Conservation (phyloP, 2,113 vertebrate genomes). For the Cairina moschata region DNA sequence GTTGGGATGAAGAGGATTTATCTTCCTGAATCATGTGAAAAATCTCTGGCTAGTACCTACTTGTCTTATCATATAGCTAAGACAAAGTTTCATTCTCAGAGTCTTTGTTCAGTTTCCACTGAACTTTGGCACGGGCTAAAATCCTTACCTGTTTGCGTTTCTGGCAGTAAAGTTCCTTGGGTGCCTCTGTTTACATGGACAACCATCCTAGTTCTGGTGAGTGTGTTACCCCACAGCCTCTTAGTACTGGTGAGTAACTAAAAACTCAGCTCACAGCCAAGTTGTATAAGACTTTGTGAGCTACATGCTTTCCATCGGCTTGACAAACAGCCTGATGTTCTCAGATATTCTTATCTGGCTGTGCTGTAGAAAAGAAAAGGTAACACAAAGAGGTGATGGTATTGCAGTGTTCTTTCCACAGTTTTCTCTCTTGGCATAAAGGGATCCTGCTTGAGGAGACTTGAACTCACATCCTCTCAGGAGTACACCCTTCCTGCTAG, state of each 20-base stretch:
- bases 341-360: not conserved
- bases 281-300: not conserved
- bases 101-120: not conserved
- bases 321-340: not conserved
- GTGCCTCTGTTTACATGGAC: not conserved
- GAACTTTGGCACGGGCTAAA: not conserved
- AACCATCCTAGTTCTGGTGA: not conserved
- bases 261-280: not conserved
- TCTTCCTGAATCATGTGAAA: not conserved
- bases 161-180: not conserved
- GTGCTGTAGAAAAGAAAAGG: not conserved
- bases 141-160: rapidly evolving
- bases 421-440: not conserved
- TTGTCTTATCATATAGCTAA: not conserved
- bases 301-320: not conserved
- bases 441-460: not conserved
- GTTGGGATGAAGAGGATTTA: not conserved
- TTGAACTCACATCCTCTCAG: not conserved
- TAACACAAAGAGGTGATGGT: not conserved
- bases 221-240: not conserved
- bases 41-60: not conserved
- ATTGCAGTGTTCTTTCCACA: not conserved
- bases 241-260: not conserved
- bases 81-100: not conserved
- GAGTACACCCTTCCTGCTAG: not conserved